phyloP scores from a whole-genome alignment of 2,113 vertebrate genomes.

The Dasyurus viverrinus region DNA sequence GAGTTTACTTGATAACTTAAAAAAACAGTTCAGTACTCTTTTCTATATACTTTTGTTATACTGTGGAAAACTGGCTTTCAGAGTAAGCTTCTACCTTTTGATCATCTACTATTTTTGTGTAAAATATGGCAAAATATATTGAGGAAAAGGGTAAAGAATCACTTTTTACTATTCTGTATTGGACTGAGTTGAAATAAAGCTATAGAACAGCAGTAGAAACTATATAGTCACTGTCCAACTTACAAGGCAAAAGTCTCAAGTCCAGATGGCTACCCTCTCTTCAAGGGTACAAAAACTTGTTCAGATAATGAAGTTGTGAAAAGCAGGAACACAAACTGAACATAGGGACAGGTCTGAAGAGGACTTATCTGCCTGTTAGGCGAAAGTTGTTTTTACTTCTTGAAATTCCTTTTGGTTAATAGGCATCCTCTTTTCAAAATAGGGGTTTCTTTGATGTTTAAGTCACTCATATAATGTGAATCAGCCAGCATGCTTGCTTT shows the following conservation, averaged over 20 bases:
- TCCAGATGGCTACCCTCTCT: not conserved
- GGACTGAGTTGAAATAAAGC: not conserved
- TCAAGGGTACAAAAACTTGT: not conserved
- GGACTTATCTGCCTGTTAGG: not conserved
- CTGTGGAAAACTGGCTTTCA: not conserved
- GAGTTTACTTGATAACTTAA: not conserved
- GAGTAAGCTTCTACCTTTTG: not conserved
- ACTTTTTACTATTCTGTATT: not conserved
- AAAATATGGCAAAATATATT: not conserved
- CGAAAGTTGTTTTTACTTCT: not conserved
- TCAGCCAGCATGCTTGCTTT: not conserved
- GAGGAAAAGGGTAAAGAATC: not conserved
- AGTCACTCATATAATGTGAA: not conserved
- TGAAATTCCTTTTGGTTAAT: not conserved
- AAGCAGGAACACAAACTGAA: not conserved
- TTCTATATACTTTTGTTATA: not conserved
- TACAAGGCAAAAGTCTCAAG: not conserved
- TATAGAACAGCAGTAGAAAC: not conserved
- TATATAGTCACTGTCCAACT: not conserved
- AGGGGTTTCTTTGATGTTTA: not conserved
- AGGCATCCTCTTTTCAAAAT: not conserved
- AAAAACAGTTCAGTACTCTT: not conserved
- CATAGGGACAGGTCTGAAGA: not conserved
- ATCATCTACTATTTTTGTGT: not conserved
- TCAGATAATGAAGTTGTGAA: not conserved